Percentiles rank a stretch among this genome's conserved stretches.
phyloP scores from a whole-genome alignment of 1,140 invertebrate species.

The Drosophila lacteicornis region DNA sequence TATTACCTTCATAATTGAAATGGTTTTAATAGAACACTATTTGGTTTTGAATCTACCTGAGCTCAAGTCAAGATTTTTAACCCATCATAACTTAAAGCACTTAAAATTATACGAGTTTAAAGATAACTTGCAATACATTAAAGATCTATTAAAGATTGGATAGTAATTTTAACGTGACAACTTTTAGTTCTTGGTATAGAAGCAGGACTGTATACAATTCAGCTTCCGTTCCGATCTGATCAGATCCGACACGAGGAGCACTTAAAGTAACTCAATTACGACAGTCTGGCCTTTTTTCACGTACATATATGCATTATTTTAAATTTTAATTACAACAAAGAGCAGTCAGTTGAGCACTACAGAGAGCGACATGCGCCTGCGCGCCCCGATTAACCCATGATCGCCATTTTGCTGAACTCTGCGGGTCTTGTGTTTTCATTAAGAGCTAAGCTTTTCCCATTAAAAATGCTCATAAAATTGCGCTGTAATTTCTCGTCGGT shows the following conservation, averaged over 20 bases:
- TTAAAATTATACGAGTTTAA: background rate
- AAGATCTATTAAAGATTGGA: background rate
- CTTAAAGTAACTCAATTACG: constrained; percentile 50
- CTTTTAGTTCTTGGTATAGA: background rate
- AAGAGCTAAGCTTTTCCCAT: constrained; percentile 77
- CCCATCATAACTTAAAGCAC: background rate
- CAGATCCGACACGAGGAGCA: constrained; percentile 27
- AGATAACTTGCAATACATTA: background rate
- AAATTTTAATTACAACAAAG: constrained; percentile 77
- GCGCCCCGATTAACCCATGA: constrained; percentile 77
- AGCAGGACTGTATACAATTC: constrained; percentile 6
- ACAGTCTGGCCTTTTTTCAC: constrained; percentile 56
- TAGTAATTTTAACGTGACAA: background rate
- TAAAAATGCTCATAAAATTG: constrained; percentile 81
- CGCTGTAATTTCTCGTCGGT: constrained; percentile 71
- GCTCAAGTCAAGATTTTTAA: background rate
- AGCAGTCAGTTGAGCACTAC: constrained; percentile 48
- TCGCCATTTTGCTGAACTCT: constrained; percentile 46
- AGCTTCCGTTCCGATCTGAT: constrained; percentile 39
- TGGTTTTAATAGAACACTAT: background rate
- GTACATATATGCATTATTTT: constrained; percentile 59
- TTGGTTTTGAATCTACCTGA: background rate
- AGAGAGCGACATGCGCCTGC: constrained; percentile 59
- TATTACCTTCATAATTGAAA: background rate
- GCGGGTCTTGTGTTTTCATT: constrained; percentile 71